phyloP scores from a whole-genome alignment of 2,113 vertebrate genomes.

The Chloropsis cyanopogon region DNA sequence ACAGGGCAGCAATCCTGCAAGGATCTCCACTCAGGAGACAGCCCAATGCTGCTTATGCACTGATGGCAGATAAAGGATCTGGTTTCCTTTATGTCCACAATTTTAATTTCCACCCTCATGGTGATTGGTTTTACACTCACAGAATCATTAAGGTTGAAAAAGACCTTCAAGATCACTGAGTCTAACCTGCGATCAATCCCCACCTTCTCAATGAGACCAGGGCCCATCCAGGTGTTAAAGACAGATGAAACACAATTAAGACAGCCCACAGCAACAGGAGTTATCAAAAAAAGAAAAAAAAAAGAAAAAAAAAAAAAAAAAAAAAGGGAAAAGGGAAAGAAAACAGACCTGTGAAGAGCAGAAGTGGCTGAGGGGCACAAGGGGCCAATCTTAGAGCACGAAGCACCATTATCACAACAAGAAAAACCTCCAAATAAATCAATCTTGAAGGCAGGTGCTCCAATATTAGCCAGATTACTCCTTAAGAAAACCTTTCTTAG shows the following conservation, averaged over 20 bases:
- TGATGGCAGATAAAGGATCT: neutral
- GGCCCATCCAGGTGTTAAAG: neutral
- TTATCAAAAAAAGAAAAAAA: neutral
- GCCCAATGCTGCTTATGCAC: neutral
- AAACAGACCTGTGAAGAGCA: neutral
- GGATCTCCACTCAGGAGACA: neutral
- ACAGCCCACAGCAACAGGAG: neutral
- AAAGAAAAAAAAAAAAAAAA: neutral
- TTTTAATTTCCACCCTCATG: neutral
- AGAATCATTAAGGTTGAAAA: neutral
- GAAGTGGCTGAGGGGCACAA: neutral
- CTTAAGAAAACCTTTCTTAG: neutral
- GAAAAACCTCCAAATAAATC: neutral
- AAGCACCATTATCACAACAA: neutral
- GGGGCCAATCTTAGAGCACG: neutral
- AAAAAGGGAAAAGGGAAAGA: neutral
- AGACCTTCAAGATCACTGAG: neutral
- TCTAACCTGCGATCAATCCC: neutral
- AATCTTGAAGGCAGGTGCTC: neutral
- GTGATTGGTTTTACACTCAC: neutral
- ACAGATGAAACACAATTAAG: neutral
- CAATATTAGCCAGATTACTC: neutral
- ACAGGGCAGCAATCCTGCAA: neutral
- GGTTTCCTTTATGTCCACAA: neutral
- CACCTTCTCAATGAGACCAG: neutral